Conservation (phyloP, 2,888 invertebrate genomes). For the Amiota communis region DNA sequence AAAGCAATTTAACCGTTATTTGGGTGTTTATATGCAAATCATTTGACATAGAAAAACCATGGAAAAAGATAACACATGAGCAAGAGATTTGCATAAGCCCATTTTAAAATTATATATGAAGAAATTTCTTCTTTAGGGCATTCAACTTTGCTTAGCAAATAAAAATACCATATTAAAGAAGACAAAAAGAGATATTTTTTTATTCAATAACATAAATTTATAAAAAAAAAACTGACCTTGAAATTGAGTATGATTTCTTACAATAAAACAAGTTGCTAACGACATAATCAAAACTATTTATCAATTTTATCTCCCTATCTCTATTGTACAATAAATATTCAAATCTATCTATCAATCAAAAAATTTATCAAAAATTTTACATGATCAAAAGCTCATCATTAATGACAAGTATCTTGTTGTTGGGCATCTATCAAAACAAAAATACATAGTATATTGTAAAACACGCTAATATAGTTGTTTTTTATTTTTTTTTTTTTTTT, state of each 20-base stretch:
- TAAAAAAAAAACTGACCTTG: slow-evolving; percentile 1
- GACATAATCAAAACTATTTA: background rate
- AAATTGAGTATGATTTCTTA: background rate
- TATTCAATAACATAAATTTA: slow-evolving; percentile 5
- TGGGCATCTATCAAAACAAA: slow-evolving; percentile 13
- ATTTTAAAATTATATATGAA: background rate
- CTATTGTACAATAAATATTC: background rate
- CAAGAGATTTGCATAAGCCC: background rate
- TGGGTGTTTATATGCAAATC: no score
- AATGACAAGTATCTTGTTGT: background rate
- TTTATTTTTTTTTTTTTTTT: no score
- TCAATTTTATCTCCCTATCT: no score
- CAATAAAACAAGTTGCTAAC: background rate
- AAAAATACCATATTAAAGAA: background rate
- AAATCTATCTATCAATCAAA: background rate
- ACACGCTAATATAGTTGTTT: no score
- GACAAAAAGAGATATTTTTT: background rate
- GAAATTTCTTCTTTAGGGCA: background rate
- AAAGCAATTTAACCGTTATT: no score
- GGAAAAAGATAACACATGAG: background rate
- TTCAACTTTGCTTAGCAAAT: background rate
- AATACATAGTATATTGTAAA: background rate
- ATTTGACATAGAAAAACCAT: background rate
- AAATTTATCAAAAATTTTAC: background rate
- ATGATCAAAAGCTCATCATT: background rate